phyloP scores from a whole-genome alignment of 2,797 vertebrate species.

The Momotus momota region DNA sequence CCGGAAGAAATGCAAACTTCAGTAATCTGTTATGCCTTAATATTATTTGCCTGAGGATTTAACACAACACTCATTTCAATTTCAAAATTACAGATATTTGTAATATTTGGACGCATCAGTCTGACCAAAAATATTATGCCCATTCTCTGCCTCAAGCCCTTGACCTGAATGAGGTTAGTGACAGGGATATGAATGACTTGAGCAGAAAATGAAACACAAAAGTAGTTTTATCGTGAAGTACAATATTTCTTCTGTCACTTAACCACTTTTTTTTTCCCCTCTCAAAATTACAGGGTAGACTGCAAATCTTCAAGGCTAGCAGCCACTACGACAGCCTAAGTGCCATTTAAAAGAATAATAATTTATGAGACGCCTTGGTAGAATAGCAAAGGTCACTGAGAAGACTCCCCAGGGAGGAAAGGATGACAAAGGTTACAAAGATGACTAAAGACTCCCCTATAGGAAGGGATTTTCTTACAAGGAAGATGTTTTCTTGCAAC shows the following conservation, averaged over 20 bases:
- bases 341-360: conserved; percentile 76
- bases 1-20: conserved; percentile 30
- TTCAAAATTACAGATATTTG: conserved; percentile 71
- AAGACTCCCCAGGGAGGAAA: conserved; percentile 24
- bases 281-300: conserved; percentile 74
- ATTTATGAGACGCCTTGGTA: conserved; percentile 57
- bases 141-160: conserved; percentile 69
- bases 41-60: conserved; percentile 44
- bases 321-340: conserved; percentile 62
- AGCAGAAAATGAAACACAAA: conserved; percentile 74
- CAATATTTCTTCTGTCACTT: conserved; percentile 79
- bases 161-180: conserved; percentile 80
- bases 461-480: conserved; percentile 23
- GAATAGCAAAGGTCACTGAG: conserved; percentile 52
- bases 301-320: conserved; percentile 74
- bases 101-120: conserved; percentile 56
- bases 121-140: conserved; percentile 66
- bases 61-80: conserved; percentile 61
- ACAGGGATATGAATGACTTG: conserved; percentile 76
- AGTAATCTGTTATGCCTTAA: conserved; percentile 21
- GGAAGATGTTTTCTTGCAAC: conserved; percentile 14
- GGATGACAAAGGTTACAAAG: conserved; percentile 50
- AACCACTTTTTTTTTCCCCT: conserved; percentile 64
- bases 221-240: conserved; percentile 73
- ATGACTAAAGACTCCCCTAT: conserved; percentile 38